These are phyloP conservation scores for Ptilorrhoa leucosticta DNA, from an alignment of 2,113 vertebrate genomes.

Conservation along the genomic window DNA sequence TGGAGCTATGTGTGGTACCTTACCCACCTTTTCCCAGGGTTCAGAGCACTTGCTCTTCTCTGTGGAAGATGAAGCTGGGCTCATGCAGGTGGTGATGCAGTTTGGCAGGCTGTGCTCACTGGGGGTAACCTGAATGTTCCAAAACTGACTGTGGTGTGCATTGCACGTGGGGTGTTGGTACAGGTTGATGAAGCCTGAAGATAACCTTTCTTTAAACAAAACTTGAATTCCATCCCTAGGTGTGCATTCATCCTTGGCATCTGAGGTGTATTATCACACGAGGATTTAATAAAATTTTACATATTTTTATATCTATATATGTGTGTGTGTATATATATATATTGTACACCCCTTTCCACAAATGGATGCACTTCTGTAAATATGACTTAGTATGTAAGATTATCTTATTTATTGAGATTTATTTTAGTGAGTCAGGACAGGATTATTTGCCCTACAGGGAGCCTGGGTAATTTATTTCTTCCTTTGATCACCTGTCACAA, in stretches of 20 bases:
- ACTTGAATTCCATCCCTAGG: background rate
- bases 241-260: background rate
- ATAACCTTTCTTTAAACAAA: background rate
- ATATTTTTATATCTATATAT: background rate
- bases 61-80: background rate
- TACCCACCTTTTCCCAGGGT: background rate
- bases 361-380: background rate
- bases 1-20: background rate
- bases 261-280: background rate
- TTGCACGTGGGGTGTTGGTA: accelerated
- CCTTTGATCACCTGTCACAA: background rate
- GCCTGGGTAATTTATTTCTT: background rate
- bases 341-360: background rate
- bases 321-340: too few species aligned
- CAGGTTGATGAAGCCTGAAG: background rate
- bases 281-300: background rate
- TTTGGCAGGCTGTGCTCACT: accelerated
- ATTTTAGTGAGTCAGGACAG: background rate
- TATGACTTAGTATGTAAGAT: background rate
- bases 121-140: too few species aligned
- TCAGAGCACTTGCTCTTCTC: background rate
- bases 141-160: accelerated
- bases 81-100: background rate
- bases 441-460: background rate
- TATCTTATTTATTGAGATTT: background rate